Conservation (phyloP, 1,140 invertebrate species). For the Trinorchestia longiramus region DNA sequence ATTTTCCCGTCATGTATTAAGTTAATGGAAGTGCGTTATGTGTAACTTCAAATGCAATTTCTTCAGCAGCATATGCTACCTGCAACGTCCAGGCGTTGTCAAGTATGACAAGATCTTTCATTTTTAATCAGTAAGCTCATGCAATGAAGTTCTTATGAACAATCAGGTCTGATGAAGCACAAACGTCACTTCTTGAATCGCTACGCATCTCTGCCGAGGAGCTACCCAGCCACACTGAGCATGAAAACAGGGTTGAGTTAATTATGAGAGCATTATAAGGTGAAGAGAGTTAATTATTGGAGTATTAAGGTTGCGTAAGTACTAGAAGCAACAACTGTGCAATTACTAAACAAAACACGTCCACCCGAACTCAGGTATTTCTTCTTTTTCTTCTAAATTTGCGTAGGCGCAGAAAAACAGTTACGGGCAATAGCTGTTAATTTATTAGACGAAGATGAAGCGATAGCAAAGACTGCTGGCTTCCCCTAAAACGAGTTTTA, state of each 20-base stretch:
- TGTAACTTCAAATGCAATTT: background rate
- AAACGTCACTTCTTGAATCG: background rate
- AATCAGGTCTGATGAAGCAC: background rate
- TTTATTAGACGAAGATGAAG: slow-evolving; percentile 36
- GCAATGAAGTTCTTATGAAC: background rate
- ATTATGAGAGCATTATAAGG: background rate
- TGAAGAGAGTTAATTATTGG: background rate
- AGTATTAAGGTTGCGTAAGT: background rate
- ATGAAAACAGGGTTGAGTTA: too few relatives aligned
- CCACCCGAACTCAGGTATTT: background rate
- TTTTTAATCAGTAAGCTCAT: background rate
- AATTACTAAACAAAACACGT: background rate
- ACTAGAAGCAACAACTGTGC: background rate
- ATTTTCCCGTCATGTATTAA: too few relatives aligned
- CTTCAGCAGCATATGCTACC: background rate
- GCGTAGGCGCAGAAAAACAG: slow-evolving; percentile 15
- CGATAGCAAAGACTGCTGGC: slow-evolving; percentile 23
- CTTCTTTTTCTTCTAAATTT: background rate
- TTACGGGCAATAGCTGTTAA: slow-evolving; percentile 20
- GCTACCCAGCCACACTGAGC: too few relatives aligned
- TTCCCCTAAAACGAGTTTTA: background rate
- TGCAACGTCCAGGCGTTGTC: background rate
- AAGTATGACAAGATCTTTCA: background rate
- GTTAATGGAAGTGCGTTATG: background rate
- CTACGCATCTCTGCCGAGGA: background rate